Evolutionary conservation across 2,888 invertebrate genomes (phyloP).

Genomic region (Acronicta leporina): DNA sequence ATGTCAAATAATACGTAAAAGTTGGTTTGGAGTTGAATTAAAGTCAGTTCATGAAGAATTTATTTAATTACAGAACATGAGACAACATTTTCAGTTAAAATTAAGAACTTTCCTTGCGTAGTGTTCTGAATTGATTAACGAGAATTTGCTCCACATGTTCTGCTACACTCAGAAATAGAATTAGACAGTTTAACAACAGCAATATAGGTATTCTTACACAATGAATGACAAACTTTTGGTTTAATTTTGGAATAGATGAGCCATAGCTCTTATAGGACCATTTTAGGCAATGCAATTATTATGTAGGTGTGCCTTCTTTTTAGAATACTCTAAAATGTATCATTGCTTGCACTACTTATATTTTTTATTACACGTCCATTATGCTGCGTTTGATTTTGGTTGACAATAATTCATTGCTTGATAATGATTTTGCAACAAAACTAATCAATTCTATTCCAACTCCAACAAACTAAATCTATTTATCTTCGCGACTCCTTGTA

Average conservation of each 20-base stretch:
- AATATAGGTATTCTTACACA: not conserved
- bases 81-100: constrained; percentile 35
- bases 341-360: too few species aligned
- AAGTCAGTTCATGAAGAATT: constrained; percentile 36
- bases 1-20: constrained; percentile 29
- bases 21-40: constrained; percentile 29
- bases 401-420: too few species aligned
- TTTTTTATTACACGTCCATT: too few species aligned
- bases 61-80: constrained; percentile 35
- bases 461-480: not conserved
- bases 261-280: too few species aligned
- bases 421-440: too few species aligned
- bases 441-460: not conserved
- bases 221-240: not conserved
- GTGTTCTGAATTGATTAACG: constrained; percentile 36
- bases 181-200: constrained; percentile 17
- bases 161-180: constrained; percentile 22
- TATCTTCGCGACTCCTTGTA: not conserved
- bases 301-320: too few species aligned
- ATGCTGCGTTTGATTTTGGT: too few species aligned
- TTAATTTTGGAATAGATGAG: not conserved
- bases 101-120: constrained; percentile 35
- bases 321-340: too few species aligned
- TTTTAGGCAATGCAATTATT: too few species aligned
- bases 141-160: constrained; percentile 27